Evolutionary conservation across 2,888 invertebrate species (phyloP).

Genomic region (Rotaria sp.): DNA sequence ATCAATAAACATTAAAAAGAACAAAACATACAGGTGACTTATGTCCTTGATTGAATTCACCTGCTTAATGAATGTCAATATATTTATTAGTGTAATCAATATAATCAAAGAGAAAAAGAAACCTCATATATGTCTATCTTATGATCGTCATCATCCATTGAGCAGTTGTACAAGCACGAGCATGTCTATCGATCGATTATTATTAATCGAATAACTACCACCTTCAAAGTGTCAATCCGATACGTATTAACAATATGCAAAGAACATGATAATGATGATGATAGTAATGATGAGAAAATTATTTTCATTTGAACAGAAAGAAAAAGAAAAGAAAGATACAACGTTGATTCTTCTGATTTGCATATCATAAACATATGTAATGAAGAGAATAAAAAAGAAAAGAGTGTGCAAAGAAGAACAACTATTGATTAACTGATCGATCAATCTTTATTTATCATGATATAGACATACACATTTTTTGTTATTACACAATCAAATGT

Average conservation of each 20-base stretch:
- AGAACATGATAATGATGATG: not conserved
- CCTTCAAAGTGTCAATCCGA: constrained; percentile 24
- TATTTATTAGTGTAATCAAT: not conserved
- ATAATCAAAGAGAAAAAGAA: constrained; percentile 9
- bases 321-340: not conserved
- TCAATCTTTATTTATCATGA: not conserved
- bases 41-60: constrained; percentile 19
- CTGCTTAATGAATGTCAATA: not conserved
- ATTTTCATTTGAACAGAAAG: constrained; percentile 13
- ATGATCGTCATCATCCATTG: constrained; percentile 1
- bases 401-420: not conserved
- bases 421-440: constrained; percentile 12
- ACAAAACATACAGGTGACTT: not conserved
- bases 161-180: not conserved
- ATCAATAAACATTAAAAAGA: constrained; percentile 12
- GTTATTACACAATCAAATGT: not conserved
- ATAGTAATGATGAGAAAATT: not conserved
- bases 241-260: not conserved
- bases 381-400: not conserved
- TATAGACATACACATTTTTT: not conserved
- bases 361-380: constrained; percentile 24
- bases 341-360: constrained; percentile 16
- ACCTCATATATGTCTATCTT: not conserved
- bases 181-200: not conserved
- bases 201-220: constrained; percentile 19